Base-by-base conservation (phyloP, 2,888 invertebrate genomes). In the Encarsia formosa region DNA sequence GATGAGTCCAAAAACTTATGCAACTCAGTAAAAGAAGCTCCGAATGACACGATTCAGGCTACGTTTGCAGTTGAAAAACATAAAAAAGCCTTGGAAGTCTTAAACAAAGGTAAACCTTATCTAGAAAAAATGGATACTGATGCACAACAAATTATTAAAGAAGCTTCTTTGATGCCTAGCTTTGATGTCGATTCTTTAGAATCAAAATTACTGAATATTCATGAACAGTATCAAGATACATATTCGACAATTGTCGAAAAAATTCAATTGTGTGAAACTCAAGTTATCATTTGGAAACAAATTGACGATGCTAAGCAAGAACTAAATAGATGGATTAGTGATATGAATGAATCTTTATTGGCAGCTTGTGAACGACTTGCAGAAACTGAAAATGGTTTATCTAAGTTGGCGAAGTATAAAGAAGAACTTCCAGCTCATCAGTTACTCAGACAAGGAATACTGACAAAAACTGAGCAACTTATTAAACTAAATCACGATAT, bases 221-320 rank as follows among this genome's bases (percentile, higher is more conserved):
- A 86, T 57, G 79, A 81, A 20, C 79, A 80, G 16, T 89, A 87
- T 83, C 86, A 87, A 54, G 81, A 83, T 59, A 78, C 82, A 1
- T 85, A 87, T 62, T 86, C 88, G 56, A 81, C 81, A 41, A 80
- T 88, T 4, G 79, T 86, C 5, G 87, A 86, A 60, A 81, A 84
- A 60, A 83, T 86, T 19, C 90, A 91, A 70, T 84, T 85, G 47
- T 81, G 88, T 43, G 95, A 96, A 75, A 88, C 91, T 0, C 92
- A 95, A 73, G 79, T 87, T 0, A 86, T 90, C n/a, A 87, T 94
- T 46, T 95, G 94, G 93, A 87, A 91, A 64, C 92, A 94, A 71
- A 87, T 96, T 29, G 88, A 91, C 61, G 89, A 90, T 53, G 84
- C 86, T 0, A 91, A 90, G 68, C 86, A 87, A 58, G 91, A 91